Base-by-base conservation (phyloP, 92 coral and sea anemone species). In the Montipora capitata region DNA sequence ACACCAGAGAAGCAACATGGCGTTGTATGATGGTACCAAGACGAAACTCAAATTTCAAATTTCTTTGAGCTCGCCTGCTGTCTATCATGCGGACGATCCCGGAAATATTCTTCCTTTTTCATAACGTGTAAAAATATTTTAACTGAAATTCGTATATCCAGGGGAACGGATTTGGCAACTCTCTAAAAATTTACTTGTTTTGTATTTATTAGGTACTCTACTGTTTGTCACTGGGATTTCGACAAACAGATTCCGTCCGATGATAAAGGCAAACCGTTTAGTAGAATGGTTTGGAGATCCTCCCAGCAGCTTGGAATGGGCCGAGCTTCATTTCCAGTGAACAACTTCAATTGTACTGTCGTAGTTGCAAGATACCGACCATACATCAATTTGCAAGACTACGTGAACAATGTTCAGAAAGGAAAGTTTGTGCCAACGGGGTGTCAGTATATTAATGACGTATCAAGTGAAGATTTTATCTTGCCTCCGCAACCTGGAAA, bases 291-390 rank as follows among this genome's bases (percentile, higher is more conserved):
- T 14, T 96, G 99, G 99, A 85, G 86, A 61, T 86, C 91, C 16
- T 78, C 87, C 42, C 78, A 85, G 45, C 86, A 87, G 52, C 79
- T 96, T 15, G 99, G 99, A 1, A 95, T 96, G 1, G 99, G 96
- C n/a, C 80, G 84, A 65, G 96, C 98, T 27, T 84, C 92, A 14
- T 95, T 91, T 82, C 87, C 72, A 2, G 84, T 85, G 15, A 87
- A 86, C n/a, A 89, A 76, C 20, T 86, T 73, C 39, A 91, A 91
- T 54, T 96, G 99, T n/a, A 93, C 96, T 2, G 91, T 88, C 1
- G 72, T 94, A 12, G 99, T 96, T n/a, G 99, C 96, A 44, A 79
- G 99, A 59, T 96, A 96, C 78, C 86, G 86, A 7, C 99, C 98
- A 7, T 73, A 90, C 17, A 83, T 96, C 35, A 93, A 94, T 72